Evolutionary conservation across 2,888 invertebrate species (phyloP), one percentile per base, ranked within the genome.

Genomic region (Perizoma flavofasciatum): DNA sequence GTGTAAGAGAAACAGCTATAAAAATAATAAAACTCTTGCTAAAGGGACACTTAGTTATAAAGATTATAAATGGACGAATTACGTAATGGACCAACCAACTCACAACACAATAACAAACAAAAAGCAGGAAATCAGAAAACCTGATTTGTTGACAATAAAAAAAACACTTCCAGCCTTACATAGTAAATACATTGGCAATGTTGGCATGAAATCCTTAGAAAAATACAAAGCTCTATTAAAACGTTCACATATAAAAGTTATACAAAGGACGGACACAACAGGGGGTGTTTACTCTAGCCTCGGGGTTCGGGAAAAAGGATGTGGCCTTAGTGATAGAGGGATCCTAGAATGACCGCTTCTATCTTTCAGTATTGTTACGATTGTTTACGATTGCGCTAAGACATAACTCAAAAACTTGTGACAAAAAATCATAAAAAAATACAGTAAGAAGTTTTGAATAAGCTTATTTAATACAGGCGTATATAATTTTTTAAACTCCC

Each of bases 191-290:
- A 51, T 50, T 9, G 32, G 2, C 34, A 7, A 44, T 46, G 35
- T 54, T 50, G 45, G 10, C 49, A 55, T 46, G 50, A 55, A 71
- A 71, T 69, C 59, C 69, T 67, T 66, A 68, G 57, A 72, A 73
- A 74, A 78, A 75, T 54, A 55, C 73, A 73, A 22, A 69, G 66
- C 67, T 67, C 63, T 72, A 71, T 72, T 71, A 74, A 74, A 74
- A 66, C 65, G 55, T 49, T 68, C 67, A 72, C 70, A 73, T 70
- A 76, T 67, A 74, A 74, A 74, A 77, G 75, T 76, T 72, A 67
- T 65, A 70, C 78, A 81, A 77, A 69, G 68, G 75, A 64, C 70
- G 57, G 64, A 68, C 71, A 71, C 73, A 69, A 73, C 71, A 69
- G 66, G 61, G 62, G 63, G 68, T 75, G 68, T 74, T 78, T 78